These are phyloP conservation scores for Wasmannia auropunctata DNA, from an alignment of 1,140 invertebrate species.

Conservation along the genomic window DNA sequence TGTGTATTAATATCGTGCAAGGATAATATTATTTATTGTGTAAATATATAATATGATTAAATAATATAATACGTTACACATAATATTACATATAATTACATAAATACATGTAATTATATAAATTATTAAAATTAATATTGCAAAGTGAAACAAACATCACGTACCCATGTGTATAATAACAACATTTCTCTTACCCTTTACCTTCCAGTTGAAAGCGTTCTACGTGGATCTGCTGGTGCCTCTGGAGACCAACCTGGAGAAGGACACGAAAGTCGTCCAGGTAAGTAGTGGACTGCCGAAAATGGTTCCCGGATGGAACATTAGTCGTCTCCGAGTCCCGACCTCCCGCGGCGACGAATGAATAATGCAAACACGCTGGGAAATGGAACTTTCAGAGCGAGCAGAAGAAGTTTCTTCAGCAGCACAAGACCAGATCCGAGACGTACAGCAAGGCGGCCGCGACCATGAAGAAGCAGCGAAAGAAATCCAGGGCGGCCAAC, in stretches of 20 bases:
- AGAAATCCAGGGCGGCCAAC: conserved; percentile 91
- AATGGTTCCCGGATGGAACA: neutral
- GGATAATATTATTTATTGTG: neutral
- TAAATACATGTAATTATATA: too few relatives aligned
- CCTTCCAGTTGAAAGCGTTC: conserved; percentile 94
- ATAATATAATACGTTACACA: neutral
- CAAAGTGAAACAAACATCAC: neutral
- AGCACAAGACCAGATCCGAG: conserved; percentile 94
- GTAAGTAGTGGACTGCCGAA: conserved; percentile 85
- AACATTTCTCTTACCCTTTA: conserved; percentile 3
- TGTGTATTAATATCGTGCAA: neutral
- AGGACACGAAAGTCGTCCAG: conserved; percentile 97
- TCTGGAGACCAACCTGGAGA: conserved; percentile 96
- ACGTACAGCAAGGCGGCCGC: conserved; percentile 95
- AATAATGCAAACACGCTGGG: conserved; percentile 62
- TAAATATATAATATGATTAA: neutral
- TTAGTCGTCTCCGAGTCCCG: neutral
- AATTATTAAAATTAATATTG: neutral
- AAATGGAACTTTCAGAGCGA: conserved; percentile 88
- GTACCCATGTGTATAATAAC: neutral
- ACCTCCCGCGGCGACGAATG: conserved; percentile 27
- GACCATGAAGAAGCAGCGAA: conserved; percentile 96
- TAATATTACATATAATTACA: neutral
- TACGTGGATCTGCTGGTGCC: conserved; percentile 96
- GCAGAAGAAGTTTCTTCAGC: conserved; percentile 95